phyloP scores from a whole-genome alignment of 1,140 invertebrate genomes.

The Ptiloglossa arizonensis region DNA sequence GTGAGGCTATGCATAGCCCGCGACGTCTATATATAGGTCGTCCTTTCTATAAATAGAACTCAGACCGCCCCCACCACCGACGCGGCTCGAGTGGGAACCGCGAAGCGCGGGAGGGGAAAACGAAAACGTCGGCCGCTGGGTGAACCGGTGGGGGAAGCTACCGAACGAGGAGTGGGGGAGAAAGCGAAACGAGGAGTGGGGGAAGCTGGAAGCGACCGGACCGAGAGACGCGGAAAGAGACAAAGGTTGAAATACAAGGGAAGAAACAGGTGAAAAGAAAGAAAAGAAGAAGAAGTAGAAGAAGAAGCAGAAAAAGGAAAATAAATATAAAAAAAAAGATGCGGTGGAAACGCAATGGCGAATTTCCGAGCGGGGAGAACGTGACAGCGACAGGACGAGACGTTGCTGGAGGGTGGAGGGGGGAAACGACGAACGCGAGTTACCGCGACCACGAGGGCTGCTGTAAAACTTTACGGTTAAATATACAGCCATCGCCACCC shows the following conservation, averaged over 20 bases:
- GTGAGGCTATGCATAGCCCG: conserved; percentile 77
- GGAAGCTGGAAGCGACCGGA: no score
- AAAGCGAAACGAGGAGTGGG: no score
- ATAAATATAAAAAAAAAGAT: no score
- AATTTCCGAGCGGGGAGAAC: conserved; percentile 25
- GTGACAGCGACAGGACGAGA: neutral
- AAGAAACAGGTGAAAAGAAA: neutral
- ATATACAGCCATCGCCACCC: conserved; percentile 48
- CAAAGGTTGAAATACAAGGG: neutral
- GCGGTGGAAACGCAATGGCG: neutral
- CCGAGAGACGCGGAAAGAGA: neutral
- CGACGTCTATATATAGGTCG: conserved; percentile 78
- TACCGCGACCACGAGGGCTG: conserved; percentile 30
- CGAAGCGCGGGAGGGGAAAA: neutral
- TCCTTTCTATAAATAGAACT: conserved; percentile 79
- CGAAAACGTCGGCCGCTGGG: neutral
- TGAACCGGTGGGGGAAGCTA: no score
- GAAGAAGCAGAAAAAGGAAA: no score
- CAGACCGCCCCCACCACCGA: conserved; percentile 43
- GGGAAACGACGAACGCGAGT: conserved; percentile 6
- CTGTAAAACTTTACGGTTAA: conserved; percentile 56
- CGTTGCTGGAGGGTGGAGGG: conserved; percentile 10
- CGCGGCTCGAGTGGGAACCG: neutral
- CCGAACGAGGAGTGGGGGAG: no score
- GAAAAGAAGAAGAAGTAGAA: neutral